Evolutionary conservation across 2,888 invertebrate species (phyloP), one percentile per base, ranked within the genome.

Genomic region (Agrypnus murinus): DNA sequence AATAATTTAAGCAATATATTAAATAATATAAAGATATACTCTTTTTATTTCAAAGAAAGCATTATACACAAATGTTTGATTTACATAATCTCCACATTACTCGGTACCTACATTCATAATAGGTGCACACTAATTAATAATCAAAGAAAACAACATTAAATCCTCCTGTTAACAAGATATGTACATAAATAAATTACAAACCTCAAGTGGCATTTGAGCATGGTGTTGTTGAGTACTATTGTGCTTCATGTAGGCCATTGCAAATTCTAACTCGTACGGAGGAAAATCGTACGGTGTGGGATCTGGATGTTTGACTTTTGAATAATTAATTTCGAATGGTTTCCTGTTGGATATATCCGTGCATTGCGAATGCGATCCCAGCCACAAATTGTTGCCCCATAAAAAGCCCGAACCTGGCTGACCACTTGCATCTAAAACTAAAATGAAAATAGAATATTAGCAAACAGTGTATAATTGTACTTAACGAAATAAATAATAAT

Each of bases 361-460:
- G 76, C 90, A 90, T 12, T 88, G 87, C 40, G 83, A 83, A 43
- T 84, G 84, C 17, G 87, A 87, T 9, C 90, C 90, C 36, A 90
- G 75, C 90, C 90, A 90, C 59, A 87, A 87, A 80, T 89, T 90
- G 72, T 90, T 88, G 0, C 90, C 90, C 74, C 88, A 88, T 0
- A 89, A 78, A 77, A 90, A 90, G 1, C 89, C 89, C 0, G 88
- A 77, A 0, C 84, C 85, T 2, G 89, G 88, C 10, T 81, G 81
- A 9, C 90, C 90, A 62, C 89, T 90, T 2, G 89, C 86, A 79
- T 90, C 90, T 45, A 90, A 78, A 75, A 88, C 90, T 84, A 69
- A 60, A 81, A 81, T n/a, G n/a, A n/a, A n/a, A n/a, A n/a, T n/a
- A n/a, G n/a, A n/a, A n/a, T n/a, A n/a, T n/a, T n/a, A n/a, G n/a